phyloP scores from a whole-genome alignment of 2,113 vertebrate species.

The Dolichallabes microphthalmus region DNA sequence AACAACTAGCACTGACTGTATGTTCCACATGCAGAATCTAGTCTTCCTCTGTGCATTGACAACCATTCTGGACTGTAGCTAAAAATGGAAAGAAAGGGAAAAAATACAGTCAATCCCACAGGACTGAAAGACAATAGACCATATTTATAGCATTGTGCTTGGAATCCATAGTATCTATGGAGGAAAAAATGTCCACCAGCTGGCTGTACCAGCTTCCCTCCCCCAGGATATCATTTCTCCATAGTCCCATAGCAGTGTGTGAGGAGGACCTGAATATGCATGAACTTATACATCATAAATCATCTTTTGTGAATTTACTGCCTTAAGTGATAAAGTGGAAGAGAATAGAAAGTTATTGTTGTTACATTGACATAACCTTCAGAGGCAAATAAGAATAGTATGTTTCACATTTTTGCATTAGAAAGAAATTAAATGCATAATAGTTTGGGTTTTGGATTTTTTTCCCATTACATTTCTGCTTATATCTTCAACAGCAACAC shows the following conservation, averaged over 20 bases:
- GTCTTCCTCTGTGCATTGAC: not conserved
- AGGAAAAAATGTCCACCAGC: not conserved
- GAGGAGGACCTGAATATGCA: conserved; percentile 30
- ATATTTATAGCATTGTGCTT: conserved; percentile 4
- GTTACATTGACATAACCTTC: not conserved
- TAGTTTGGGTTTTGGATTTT: not conserved
- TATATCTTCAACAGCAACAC: not conserved
- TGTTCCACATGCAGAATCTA: not conserved
- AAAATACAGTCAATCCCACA: not conserved
- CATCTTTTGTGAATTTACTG: conserved; percentile 19
- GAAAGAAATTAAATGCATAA: conserved; percentile 4
- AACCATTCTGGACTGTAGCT: not conserved
- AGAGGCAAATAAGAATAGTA: not conserved
- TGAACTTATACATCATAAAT: conserved; percentile 24
- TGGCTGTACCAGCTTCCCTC: not conserved
- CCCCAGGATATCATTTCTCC: not conserved
- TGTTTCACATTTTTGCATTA: not conserved
- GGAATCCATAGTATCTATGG: not conserved
- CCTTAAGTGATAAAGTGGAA: not conserved
- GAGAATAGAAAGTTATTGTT: not conserved
- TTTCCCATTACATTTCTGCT: not conserved
- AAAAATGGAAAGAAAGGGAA: not conserved
- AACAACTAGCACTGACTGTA: not conserved
- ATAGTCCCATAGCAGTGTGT: not conserved
- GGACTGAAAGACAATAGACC: not conserved